A percentile compares a stretch with the other conserved stretches of the same genome.
These are phyloP conservation scores for Leuciscus waleckii DNA, from an alignment of 2,797 vertebrate species.

Conservation along the genomic window DNA sequence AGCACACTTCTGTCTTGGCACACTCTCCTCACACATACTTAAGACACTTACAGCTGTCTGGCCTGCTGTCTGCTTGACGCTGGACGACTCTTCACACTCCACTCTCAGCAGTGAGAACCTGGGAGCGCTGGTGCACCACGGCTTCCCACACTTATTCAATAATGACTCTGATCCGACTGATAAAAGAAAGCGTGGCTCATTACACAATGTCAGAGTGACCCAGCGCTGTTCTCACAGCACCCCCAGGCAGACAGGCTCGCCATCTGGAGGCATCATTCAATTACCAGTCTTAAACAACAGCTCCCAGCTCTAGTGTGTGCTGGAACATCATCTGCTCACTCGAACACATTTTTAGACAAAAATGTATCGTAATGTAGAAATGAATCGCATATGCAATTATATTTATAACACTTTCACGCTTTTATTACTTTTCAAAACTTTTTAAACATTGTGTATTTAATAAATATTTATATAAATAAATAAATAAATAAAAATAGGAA, in stretches of 20 bases:
- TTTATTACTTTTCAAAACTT: no score
- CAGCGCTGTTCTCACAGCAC: conserved; percentile 61
- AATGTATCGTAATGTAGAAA: background rate
- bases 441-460: background rate
- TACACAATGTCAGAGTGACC: conserved; percentile 71
- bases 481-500: background rate
- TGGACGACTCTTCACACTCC: conserved; percentile 72
- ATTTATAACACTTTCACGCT: no score
- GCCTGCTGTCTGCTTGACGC: conserved; percentile 66
- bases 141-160: conserved; percentile 83
- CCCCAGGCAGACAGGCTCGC: conserved; percentile 70
- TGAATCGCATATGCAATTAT: background rate
- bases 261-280: conserved; percentile 76
- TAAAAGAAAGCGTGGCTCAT: conserved; percentile 81
- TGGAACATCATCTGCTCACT: conserved; percentile 22
- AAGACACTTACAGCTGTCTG: conserved; percentile 55
- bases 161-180: conserved; percentile 75
- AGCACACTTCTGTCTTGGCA: conserved; percentile 47
- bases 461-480: background rate
- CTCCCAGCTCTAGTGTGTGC: conserved; percentile 20
- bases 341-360: background rate
- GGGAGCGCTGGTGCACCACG: conserved; percentile 73
- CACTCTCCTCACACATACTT: conserved; percentile 54
- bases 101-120: conserved; percentile 75
- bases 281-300: conserved; percentile 65